Conservation (phyloP, 2,797 vertebrate genomes). For the Premnoplex brunnescens region DNA sequence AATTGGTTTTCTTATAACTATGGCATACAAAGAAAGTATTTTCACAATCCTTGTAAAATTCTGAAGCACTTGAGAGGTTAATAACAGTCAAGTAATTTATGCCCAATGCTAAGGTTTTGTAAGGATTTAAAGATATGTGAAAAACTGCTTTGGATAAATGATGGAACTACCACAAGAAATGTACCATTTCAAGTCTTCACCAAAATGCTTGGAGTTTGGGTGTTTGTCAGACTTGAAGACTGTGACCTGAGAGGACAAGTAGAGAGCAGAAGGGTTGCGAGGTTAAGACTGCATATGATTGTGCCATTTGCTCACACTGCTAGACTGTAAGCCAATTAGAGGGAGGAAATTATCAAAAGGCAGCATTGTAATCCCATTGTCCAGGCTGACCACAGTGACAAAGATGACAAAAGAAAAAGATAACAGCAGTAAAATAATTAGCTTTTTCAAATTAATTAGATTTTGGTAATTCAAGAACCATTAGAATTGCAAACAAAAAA, state of each 20-base stretch:
- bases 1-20: background rate
- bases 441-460: background rate
- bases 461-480: slow-evolving; percentile 28
- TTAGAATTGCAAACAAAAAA: background rate
- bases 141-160: background rate
- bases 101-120: background rate
- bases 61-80: background rate
- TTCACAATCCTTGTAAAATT: background rate
- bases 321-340: background rate
- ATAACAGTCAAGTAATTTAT: background rate
- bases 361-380: background rate
- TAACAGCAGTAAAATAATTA: background rate
- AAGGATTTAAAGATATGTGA: background rate
- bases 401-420: background rate
- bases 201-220: background rate
- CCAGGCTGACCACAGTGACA: background rate
- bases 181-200: background rate
- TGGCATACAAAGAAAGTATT: background rate
- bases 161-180: background rate
- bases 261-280: background rate
- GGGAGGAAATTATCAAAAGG: background rate
- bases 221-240: background rate
- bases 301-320: background rate
- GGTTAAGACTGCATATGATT: background rate
- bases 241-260: background rate